phyloP scores from a whole-genome alignment of 2,888 invertebrate species.

The Torymus auratus region DNA sequence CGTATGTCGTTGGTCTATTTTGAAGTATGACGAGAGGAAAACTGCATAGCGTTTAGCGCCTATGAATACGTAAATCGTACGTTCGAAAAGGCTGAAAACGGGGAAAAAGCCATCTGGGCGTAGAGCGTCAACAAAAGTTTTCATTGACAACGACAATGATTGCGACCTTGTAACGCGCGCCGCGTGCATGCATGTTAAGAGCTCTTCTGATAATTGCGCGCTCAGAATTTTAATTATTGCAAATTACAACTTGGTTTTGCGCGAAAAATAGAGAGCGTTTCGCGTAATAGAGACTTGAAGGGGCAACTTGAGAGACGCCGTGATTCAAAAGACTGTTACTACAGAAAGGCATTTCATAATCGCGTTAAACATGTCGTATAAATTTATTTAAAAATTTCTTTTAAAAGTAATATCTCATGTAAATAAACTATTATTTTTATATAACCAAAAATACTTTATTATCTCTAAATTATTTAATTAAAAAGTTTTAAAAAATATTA shows the following conservation, averaged over 20 bases:
- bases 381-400: too few relatives aligned
- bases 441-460: too few relatives aligned
- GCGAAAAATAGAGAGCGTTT: not conserved
- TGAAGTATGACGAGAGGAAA: constrained; percentile 10
- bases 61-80: not conserved
- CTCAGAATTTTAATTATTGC: constrained; percentile 39
- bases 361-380: too few relatives aligned
- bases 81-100: constrained; percentile 3
- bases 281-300: too few relatives aligned
- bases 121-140: not conserved
- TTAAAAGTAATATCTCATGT: too few relatives aligned
- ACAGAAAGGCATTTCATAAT: too few relatives aligned
- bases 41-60: not conserved
- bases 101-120: not conserved
- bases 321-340: too few relatives aligned
- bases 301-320: too few relatives aligned
- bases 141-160: not conserved
- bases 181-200: not conserved
- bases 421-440: too few relatives aligned
- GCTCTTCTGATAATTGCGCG: constrained; percentile 27
- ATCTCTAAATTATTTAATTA: too few relatives aligned
- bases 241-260: not conserved
- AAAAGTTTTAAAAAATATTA: too few relatives aligned
- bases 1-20: constrained; percentile 5
- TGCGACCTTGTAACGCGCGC: constrained; percentile 16